phyloP scores from a whole-genome alignment of 1,140 invertebrate genomes.

The Apocrypta bakeri region DNA sequence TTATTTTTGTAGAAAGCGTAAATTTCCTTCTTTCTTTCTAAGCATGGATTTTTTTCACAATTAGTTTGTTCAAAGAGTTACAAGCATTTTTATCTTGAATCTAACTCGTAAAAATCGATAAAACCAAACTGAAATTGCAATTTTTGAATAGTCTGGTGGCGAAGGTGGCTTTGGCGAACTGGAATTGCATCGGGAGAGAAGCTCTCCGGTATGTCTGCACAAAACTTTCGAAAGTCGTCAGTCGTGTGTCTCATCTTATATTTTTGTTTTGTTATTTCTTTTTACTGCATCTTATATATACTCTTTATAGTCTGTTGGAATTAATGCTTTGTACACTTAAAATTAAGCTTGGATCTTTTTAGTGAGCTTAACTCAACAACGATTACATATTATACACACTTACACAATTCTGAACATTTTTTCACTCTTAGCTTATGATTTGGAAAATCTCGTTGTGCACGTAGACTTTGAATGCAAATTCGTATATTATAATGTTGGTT shows the following conservation, averaged over 20 bases:
- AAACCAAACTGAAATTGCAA: constrained; percentile 53
- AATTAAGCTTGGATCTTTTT: constrained; percentile 8
- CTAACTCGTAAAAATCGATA: neutral
- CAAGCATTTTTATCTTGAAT: constrained; percentile 15
- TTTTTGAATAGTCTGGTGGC: constrained; percentile 69
- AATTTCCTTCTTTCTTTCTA: neutral
- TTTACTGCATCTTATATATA: neutral
- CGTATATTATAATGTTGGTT: neutral
- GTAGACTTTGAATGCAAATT: neutral
- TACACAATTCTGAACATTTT: neutral
- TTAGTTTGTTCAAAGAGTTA: neutral
- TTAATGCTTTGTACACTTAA: neutral
- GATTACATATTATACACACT: neutral
- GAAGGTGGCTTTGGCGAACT: constrained; percentile 71
- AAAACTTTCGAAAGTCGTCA: constrained; percentile 52
- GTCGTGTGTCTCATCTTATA: constrained; percentile 30
- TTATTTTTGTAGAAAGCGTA: neutral
- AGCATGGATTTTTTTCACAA: constrained; percentile 33
- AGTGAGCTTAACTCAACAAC: constrained; percentile 1
- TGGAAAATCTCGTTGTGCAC: neutral
- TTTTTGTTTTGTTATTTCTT: no score
- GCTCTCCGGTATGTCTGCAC: constrained; percentile 69
- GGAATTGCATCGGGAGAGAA: constrained; percentile 70
- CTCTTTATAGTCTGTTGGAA: neutral
- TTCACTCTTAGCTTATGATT: neutral